These are phyloP conservation scores for Platorchestia sp. DNA, from an alignment of 1,140 invertebrate genomes.

Conservation along the genomic window DNA sequence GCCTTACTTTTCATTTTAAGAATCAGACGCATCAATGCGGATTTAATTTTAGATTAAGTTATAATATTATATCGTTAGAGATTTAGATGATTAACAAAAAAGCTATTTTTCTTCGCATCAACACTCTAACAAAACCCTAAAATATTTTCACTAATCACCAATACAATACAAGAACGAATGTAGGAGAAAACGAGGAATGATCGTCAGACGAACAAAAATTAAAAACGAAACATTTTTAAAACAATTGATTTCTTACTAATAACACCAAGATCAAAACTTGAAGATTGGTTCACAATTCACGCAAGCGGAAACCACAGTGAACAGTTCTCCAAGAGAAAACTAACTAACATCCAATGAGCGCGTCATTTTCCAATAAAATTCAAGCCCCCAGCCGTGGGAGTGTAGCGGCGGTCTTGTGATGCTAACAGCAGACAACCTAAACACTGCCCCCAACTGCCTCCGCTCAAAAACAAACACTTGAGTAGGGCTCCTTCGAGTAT, in stretches of 20 bases:
- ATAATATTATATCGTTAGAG: too few species aligned
- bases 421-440: background rate
- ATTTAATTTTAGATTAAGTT: too few species aligned
- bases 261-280: background rate
- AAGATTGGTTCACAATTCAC: background rate
- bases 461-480: background rate
- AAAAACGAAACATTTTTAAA: background rate
- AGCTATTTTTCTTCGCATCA: background rate
- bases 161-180: background rate
- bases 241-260: background rate
- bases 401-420: background rate
- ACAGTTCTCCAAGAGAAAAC: too few species aligned
- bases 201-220: background rate
- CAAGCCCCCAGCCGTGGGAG: background rate
- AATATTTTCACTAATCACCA: background rate
- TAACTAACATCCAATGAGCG: too few species aligned
- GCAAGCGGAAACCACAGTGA: background rate
- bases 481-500: background rate
- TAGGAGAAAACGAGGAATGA: background rate
- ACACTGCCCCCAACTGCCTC: background rate
- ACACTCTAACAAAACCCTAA: background rate
- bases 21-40: too few species aligned
- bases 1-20: too few species aligned
- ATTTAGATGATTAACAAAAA: too few species aligned
- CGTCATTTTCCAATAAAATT: background rate